Evolutionary conservation across 2,888 invertebrate species (phyloP).

Genomic region (Tridacna gigas): DNA sequence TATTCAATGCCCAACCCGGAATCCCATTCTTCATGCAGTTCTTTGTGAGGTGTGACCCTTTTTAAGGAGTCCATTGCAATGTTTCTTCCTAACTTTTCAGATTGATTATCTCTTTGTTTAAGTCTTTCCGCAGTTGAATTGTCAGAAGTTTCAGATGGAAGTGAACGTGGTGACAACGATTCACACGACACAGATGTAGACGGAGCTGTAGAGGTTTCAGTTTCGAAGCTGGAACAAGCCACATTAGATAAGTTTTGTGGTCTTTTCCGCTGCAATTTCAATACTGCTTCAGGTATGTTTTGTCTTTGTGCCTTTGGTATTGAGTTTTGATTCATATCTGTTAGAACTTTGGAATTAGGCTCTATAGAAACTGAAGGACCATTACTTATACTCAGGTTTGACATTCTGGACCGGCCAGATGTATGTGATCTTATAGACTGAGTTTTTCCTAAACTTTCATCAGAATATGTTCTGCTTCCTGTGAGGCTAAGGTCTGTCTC

Average conservation of each 20-base stretch:
- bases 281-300: neutral
- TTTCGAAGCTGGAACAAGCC: conserved; percentile 56
- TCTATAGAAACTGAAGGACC: conserved; percentile 57
- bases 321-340: conserved; percentile 23
- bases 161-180: conserved; percentile 53
- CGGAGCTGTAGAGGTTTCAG: conserved; percentile 52
- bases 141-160: conserved; percentile 52
- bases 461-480: conserved; percentile 21
- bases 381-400: conserved; percentile 44
- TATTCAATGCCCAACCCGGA: neutral
- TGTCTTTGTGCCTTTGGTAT: conserved; percentile 6
- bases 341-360: conserved; percentile 30
- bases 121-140: conserved; percentile 17
- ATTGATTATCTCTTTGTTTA: conserved; percentile 31
- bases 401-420: conserved; percentile 47
- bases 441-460: conserved; percentile 45
- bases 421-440: conserved; percentile 52
- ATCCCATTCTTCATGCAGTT: neutral
- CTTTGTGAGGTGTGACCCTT: neutral
- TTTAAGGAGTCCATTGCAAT: conserved; percentile 57
- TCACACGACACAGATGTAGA: conserved; percentile 58
- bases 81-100: conserved; percentile 48
- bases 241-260: conserved; percentile 40
- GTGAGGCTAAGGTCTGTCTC: conserved; percentile 15
- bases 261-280: neutral